Base-by-base conservation (phyloP, 2,888 invertebrate species). In the Ormia ochracea region DNA sequence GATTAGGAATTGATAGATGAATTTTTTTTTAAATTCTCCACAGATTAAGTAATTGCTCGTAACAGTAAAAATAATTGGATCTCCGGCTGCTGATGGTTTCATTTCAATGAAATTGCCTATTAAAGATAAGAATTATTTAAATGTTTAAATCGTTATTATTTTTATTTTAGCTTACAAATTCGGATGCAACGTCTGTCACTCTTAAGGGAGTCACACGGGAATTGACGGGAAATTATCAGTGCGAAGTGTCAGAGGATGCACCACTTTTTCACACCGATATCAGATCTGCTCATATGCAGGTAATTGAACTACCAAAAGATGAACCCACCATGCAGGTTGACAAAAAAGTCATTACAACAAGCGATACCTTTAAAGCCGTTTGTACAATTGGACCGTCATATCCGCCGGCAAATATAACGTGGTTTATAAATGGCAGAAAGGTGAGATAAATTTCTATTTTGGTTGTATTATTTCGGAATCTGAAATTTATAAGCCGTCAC, bases 161-260 rank as follows among this genome's bases (percentile, higher is more conserved):
- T 36, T 56, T 5, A 43, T 85, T 85, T 21, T 84, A 91, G 91
- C 86, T 91, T 58, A 87, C 89, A 78, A 90, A 90, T 79, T 92
- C 92, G 21, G 91, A 92, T 85, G 90, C 91, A 58, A 90, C 90
- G 65, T 90, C 91, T 78, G 92, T 92, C 12, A 91, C 91, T 26
- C 85, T 92, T 77, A 90, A 89, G 70, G 90, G 91, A 82, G 91
- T 92, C 48, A 91, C 91, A 52, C 88, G 91, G 66, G 91, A 91
- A 82, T 89, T 91, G 79, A 90, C 91, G 38, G 92, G 92, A 70
- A 90, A 89, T 86, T 92, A 91, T 86, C 91, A 91, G 85, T 92
- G 92, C 82, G 92, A 92, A 87, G 92, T 92, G 43, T 91, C 91
- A n/a, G 92, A 91, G 78, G 92, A 92, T 87, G 91, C 91, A 36